Base-by-base conservation (phyloP, 37 sponge, comb jelly and placozoan species). In the Bolinopsis microptera region DNA sequence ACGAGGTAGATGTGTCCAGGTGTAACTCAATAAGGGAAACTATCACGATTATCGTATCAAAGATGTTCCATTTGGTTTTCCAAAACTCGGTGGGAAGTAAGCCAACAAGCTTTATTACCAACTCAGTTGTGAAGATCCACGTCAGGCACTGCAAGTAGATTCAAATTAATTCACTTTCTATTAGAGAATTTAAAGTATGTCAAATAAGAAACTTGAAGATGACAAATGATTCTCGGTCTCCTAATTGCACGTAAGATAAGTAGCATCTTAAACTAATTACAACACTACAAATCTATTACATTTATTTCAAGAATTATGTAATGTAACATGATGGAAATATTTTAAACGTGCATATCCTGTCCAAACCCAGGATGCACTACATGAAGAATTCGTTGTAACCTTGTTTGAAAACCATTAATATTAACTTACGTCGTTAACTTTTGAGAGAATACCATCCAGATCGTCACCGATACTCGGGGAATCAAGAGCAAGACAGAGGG, bases 1-100 rank as follows among this genome's bases (percentile, higher is more conserved):
- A 86, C 30, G 61, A 41, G 26, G 36, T 86, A 39, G 38, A 36
- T 1, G 90, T n/a, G 26, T 38, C 90, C 3, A 86, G 67, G 68
- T 86, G 32, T 16, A 86, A n/a, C 39, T 86, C 90, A 38, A 86
- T 24, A 0, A 86, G 61, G 0, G 90, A 86, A 38, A 86, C 90
- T 8, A 86, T 39, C 61, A 86, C 90, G 23, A 86, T 86, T 2
- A 86, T 86, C 0, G 90, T 86, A 86, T 86, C 90, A 24, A 86
- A 86, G 35, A 86, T 41, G 90, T 86, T 86, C 90, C 90, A 86
- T n/a, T 86, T 86, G 27, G 90, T 86, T 77, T 77, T 77, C 68
- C 48, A 39, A 34, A 86, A 86, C 26, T 86, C 90, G 1, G 67
- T 41, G 30, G 90, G 90, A 3, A 86, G 68, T 8, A 86, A 25